Conservation (phyloP, 2,888 invertebrate genomes). For the Platycheirus albimanus region DNA sequence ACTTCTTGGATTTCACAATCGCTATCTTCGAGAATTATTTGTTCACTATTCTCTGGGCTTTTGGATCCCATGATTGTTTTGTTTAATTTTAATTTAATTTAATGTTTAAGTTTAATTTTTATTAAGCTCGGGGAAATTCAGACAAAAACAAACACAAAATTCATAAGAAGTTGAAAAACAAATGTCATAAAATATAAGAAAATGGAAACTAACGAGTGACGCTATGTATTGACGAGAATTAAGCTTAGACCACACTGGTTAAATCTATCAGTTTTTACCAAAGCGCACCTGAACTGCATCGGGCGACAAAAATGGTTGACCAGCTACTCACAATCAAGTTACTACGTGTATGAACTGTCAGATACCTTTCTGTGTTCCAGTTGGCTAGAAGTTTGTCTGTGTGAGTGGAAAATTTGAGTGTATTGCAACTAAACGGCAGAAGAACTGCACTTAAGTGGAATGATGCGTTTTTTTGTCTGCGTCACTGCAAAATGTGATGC, state of each 20-base stretch:
- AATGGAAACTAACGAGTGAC: constrained; percentile 28
- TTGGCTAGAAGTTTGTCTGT: too few relatives aligned
- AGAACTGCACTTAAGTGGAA: too few relatives aligned
- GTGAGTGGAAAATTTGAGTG: too few relatives aligned
- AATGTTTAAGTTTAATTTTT: constrained; percentile 26
- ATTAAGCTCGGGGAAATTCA: not conserved
- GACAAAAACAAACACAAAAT: constrained; percentile 59
- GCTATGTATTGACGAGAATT: not conserved
- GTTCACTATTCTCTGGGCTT: not conserved
- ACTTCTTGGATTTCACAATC: constrained; percentile 46
- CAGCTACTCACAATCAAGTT: too few relatives aligned
- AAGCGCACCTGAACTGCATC: too few relatives aligned
- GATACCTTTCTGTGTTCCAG: too few relatives aligned
- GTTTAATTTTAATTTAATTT: constrained; percentile 9
- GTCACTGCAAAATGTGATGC: too few relatives aligned
- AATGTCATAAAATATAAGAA: not conserved
- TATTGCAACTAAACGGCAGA: too few relatives aligned
- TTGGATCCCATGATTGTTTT: constrained; percentile 42
- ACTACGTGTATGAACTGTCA: too few relatives aligned
- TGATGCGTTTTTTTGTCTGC: too few relatives aligned
- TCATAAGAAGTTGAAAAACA: not conserved
- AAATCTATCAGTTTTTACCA: too few relatives aligned
- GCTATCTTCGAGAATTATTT: constrained; percentile 30
- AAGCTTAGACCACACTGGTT: not conserved
- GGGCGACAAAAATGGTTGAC: too few relatives aligned